Percentiles rank a stretch among this genome's conserved stretches.
These are phyloP conservation scores for Platyrinchus mystaceus DNA, from an alignment of 2,797 vertebrate genomes.

Conservation along the genomic window DNA sequence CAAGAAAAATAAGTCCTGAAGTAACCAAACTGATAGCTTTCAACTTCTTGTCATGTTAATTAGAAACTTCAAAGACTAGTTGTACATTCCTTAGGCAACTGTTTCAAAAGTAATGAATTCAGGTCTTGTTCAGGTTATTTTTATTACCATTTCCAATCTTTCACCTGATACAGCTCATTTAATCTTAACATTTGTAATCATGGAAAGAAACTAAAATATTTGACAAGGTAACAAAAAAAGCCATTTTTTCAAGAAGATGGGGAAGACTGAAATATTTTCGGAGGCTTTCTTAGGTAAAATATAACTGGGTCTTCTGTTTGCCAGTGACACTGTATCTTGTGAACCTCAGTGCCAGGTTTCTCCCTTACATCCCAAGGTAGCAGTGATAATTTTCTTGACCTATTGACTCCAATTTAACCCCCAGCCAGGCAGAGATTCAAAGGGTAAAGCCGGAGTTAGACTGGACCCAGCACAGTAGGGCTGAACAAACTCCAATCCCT, in stretches of 20 bases:
- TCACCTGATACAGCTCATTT: slow-evolving; percentile 11
- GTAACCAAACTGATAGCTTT: slow-evolving; percentile 41
- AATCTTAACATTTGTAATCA: slow-evolving; percentile 15
- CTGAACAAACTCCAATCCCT: neutral
- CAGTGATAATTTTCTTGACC: neutral
- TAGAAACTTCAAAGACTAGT: slow-evolving; percentile 42
- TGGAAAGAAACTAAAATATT: neutral
- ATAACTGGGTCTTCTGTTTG: neutral
- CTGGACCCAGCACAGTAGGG: neutral
- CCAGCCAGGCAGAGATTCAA: neutral
- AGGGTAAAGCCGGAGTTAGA: neutral
- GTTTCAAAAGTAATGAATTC: slow-evolving; percentile 2
- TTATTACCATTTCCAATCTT: slow-evolving; percentile 30
- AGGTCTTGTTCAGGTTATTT: slow-evolving; percentile 39
- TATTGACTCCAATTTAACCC: neutral
- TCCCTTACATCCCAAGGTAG: neutral
- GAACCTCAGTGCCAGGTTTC: neutral
- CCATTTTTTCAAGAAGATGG: neutral
- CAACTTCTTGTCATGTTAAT: slow-evolving; percentile 43
- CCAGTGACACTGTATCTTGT: neutral
- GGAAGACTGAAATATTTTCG: slow-evolving; percentile 1
- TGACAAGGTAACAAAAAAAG: slow-evolving; percentile 6
- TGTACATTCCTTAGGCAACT: slow-evolving; percentile 42
- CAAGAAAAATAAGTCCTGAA: slow-evolving; percentile 33
- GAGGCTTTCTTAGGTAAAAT: neutral